Evolutionary conservation across 2,888 invertebrate genomes (phyloP), one percentile per base, ranked within the genome.

Genomic region (Bedellia somnulentella): DNA sequence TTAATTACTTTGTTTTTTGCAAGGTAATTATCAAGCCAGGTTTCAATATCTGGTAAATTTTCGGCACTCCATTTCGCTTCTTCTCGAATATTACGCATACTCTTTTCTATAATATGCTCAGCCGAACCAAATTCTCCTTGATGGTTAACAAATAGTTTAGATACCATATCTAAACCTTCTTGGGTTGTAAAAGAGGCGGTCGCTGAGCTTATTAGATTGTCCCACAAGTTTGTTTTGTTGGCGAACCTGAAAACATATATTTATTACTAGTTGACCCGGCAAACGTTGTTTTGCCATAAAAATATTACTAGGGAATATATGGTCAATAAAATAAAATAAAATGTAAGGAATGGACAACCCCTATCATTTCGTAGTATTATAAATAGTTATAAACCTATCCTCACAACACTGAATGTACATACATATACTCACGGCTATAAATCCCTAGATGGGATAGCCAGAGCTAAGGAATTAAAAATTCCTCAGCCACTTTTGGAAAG

Each of bases 41-140:
- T 61, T 36, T 86, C 83, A 23, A 90, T 87, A 1, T 85, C 81
- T 0, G 88, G 88, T 3, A 89, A 53, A 48, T 88, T 89, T 30
- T 84, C 83, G 30, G 83, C 80, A 18, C 85, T 86, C 89, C 89
- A 90, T 44, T 82, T 80, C 1, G 84, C 82, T 47, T 88, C 87
- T 43, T 86, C 85, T 40, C 83, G 79, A 24, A 89, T 87, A 37
- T 84, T 86, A 42, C 80, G 82, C 45, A 88, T 58, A 1, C 87
- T 85, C 40, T 85, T 85, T 45, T 85, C 83, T 9, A 89, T 81
- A 10, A 88, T 83, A 39, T 83, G 83, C 37, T 86, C 84, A 0
- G 87, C 87, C 3, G 83, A 82, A 0, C 84, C 86, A 39, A 89
- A 86, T 43, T 88, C 83, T 1, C 80, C 83, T 40, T 80, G 78